Evolutionary conservation across 2,113 vertebrate genomes (phyloP).

Genomic region (Mola mola): DNA sequence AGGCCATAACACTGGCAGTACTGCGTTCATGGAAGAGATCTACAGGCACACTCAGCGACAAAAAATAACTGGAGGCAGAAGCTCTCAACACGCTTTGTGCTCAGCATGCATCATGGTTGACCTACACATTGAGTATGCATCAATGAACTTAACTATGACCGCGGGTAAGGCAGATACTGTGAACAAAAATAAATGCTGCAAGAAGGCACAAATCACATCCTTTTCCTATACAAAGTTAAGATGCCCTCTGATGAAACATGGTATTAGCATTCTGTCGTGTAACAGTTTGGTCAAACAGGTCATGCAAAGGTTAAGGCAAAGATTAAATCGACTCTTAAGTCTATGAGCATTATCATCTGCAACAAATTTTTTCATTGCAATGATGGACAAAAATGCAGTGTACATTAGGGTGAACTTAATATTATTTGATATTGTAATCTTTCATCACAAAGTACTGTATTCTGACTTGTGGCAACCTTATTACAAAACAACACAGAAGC

Average conservation of each 20-base stretch:
- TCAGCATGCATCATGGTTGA: constrained; percentile 66
- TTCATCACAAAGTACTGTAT: constrained; percentile 19
- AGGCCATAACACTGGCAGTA: background rate
- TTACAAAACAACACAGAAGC: constrained; percentile 20
- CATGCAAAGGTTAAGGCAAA: constrained; percentile 11
- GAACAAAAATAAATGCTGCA: constrained; percentile 34
- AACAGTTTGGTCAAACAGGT: constrained; percentile 1
- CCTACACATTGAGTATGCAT: constrained; percentile 71
- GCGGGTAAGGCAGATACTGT: constrained; percentile 29
- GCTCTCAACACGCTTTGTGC: constrained; percentile 33
- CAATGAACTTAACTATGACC: constrained; percentile 44
- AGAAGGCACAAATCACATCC: constrained; percentile 3
- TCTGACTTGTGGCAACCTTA: constrained; percentile 28
- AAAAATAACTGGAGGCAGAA: constrained; percentile 55
- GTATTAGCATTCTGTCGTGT: constrained; percentile 2
- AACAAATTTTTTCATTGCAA: background rate
- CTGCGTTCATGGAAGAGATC: constrained; percentile 6
- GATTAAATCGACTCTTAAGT: constrained; percentile 1
- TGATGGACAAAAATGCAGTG: background rate
- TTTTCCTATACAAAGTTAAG: background rate
- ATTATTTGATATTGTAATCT: constrained; percentile 6
- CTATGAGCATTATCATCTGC: background rate
- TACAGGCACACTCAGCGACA: constrained; percentile 32
- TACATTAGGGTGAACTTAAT: background rate
- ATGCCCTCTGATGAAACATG: constrained; percentile 20